Conservation (phyloP, 2,797 vertebrate genomes). For the Typhlichthys eigenmanni region DNA sequence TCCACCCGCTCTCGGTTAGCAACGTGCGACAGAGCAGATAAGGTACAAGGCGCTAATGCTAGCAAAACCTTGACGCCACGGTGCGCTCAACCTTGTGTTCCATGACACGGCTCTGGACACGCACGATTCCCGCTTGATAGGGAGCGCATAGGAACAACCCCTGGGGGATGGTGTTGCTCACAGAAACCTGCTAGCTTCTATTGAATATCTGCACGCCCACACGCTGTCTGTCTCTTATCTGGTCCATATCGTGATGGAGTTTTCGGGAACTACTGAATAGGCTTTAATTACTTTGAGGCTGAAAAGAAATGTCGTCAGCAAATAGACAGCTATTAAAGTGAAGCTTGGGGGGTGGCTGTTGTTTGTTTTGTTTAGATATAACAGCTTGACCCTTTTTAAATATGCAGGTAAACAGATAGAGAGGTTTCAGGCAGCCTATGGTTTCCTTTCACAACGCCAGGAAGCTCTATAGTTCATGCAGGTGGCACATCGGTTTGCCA, state of each 20-base stretch:
- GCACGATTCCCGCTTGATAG: conserved; percentile 12
- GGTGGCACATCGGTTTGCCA: not conserved
- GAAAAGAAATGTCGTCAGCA: conserved; percentile 18
- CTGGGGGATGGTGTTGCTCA: conserved; percentile 6
- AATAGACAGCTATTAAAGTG: conserved; percentile 13
- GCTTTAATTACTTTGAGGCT: conserved; percentile 30
- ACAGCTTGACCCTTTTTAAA: conserved; percentile 2
- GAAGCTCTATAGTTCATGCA: not conserved
- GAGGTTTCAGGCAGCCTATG: not conserved
- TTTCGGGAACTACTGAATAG: conserved; percentile 6
- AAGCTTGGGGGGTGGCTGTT: not conserved
- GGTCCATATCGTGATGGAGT: conserved; percentile 16
- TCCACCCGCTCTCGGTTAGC: not conserved
- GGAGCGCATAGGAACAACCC: conserved; percentile 1
- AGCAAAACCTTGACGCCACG: conserved; percentile 7
- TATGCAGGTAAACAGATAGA: conserved; percentile 17
- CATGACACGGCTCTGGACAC: conserved; percentile 18
- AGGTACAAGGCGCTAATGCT: conserved; percentile 17
- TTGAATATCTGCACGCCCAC: conserved; percentile 22
- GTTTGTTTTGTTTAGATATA: not conserved
- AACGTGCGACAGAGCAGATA: conserved; percentile 41
- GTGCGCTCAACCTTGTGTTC: conserved; percentile 5
- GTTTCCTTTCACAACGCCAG: too few species aligned
- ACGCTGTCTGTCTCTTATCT: conserved; percentile 23
- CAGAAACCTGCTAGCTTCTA: conserved; percentile 7